These are phyloP conservation scores for Microcebus murinus DNA, from an alignment of 2,113 vertebrate genomes.

Conservation along the genomic window DNA sequence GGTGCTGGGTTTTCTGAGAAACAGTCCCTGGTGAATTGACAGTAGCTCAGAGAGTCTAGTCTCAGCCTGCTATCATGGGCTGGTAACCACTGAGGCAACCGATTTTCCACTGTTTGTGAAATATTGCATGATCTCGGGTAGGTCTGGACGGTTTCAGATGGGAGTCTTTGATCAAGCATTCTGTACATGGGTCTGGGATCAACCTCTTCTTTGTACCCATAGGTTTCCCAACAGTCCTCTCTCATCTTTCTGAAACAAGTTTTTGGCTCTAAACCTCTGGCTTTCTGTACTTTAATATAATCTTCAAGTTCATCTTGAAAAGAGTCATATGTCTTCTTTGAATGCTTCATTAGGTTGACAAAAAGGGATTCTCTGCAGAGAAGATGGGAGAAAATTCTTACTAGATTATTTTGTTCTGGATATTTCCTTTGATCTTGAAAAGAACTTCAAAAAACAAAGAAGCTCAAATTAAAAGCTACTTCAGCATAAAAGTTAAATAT, in stretches of 20 bases:
- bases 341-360: constrained; percentile 83
- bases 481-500: constrained; percentile 12
- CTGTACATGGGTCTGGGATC: constrained; percentile 3
- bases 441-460: constrained; percentile 41
- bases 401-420: constrained; percentile 54
- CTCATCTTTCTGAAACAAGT: constrained; percentile 77
- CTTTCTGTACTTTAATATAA: constrained; percentile 90
- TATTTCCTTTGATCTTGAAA: constrained; percentile 48
- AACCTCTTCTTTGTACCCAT: constrained; percentile 65
- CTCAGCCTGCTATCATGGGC: constrained; percentile 32
- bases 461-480: constrained; percentile 50
- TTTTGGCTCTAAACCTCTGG: constrained; percentile 86
- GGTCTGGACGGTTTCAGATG: constrained; percentile 44
- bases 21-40: neutral
- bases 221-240: constrained; percentile 64
- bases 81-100: constrained; percentile 42
- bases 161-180: constrained; percentile 63
- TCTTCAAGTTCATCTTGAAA: constrained; percentile 91
- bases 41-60: constrained; percentile 39
- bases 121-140: constrained; percentile 50
- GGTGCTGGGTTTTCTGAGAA: constrained; percentile 60
- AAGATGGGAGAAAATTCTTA: constrained; percentile 68
- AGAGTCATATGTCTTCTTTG: constrained; percentile 87
- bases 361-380: constrained; percentile 87
- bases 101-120: constrained; percentile 59